A percentile compares a stretch with the other conserved stretches of the same genome.
Conservation (phyloP, 2,113 vertebrate species). For the Stigmatopora nigra region DNA sequence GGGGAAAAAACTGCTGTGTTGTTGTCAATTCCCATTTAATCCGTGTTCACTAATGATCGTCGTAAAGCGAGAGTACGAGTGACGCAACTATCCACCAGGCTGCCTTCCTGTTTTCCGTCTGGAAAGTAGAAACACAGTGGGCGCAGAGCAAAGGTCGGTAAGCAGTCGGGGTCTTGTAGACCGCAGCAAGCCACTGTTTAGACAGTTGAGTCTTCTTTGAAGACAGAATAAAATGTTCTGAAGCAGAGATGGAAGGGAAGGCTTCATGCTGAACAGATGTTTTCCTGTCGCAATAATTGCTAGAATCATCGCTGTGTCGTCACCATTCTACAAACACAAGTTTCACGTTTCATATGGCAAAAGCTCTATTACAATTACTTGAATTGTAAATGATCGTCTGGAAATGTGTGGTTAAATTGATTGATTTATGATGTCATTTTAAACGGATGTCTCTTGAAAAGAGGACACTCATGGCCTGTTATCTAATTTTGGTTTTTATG, state of each 20-base stretch:
- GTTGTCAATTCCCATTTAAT: slow-evolving; percentile 51
- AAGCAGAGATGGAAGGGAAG: not conserved
- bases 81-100: slow-evolving; percentile 51
- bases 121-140: slow-evolving; percentile 33
- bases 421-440: not conserved
- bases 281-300: not conserved
- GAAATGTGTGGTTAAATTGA: not conserved
- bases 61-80: slow-evolving; percentile 31
- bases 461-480: not conserved
- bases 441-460: not conserved
- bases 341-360: not conserved
- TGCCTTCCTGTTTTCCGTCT: slow-evolving; percentile 38
- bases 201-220: slow-evolving; percentile 33
- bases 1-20: slow-evolving; percentile 34
- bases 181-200: slow-evolving; percentile 19
- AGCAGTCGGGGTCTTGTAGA: slow-evolving; percentile 22
- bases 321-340: not conserved
- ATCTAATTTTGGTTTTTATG: not conserved
- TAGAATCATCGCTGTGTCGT: not conserved
- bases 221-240: not conserved
- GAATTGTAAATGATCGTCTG: not conserved
- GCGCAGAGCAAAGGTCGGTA: slow-evolving; percentile 30
- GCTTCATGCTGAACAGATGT: not conserved
- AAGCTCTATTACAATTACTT: not conserved
- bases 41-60: slow-evolving; percentile 52